Base-by-base conservation (phyloP, 1,140 invertebrate species). In the Antheraea mylitta region DNA sequence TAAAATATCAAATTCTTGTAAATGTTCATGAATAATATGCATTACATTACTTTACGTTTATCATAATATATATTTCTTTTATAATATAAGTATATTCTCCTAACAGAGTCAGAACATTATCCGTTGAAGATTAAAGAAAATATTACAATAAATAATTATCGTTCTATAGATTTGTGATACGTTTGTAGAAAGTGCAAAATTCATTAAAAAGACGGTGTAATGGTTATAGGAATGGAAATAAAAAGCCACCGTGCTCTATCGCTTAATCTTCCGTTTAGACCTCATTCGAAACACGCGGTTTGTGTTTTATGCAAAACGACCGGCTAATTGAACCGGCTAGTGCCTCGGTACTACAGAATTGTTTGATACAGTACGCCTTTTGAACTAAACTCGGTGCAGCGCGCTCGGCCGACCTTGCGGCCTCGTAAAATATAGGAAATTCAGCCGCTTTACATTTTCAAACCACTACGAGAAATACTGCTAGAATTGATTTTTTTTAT, bases 261-360 rank as follows among this genome's bases (percentile, higher is more conserved):
- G 59, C 18, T 61, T 36, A 61, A 36, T 61, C 18, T 22, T n/a
- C 30, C 18, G 18, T 22, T 22, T 61, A 36, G 59, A 18, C 59
- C 59, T 22, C 10, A 36, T 61, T 36, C 59, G 9, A 61, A 61
- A 61, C 59, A 61, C 59, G 59, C 59, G 59, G 59, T 10, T 53
- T 61, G 59, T 61, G 59, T 61, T 61, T 61, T 61, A 61, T 61
- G 59, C 59, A 61, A 61, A 61, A 16, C 59, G 30, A 19, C 8
- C 30, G 59, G 59, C 59, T 61, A 61, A 61, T 61, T 61, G 59
- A 22, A 36, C 18, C 59, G 30, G 59, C 59, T 61, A 11, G 18
- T 18, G 30, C 19, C 59, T 61, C 7, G 18, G 59, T 22, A 36
- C 18, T 22, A 61, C 10, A 11, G 19, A 22, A 36, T 19, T 53